phyloP scores from a whole-genome alignment of 2,888 invertebrate species.

The Merodon equestris region DNA sequence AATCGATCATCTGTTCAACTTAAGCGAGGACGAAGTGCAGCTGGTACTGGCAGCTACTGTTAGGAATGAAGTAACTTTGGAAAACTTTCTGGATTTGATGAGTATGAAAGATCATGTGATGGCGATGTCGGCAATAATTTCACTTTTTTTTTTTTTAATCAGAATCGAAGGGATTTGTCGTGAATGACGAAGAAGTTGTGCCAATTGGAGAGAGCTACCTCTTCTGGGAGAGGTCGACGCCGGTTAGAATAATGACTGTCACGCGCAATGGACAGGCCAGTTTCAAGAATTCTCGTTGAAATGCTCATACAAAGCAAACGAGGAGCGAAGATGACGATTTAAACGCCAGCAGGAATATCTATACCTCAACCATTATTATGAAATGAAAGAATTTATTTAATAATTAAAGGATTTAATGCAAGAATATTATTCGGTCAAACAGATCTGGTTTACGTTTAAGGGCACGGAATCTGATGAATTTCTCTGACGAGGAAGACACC shows the following conservation, averaged over 20 bases:
- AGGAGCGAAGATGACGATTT: too few relatives aligned
- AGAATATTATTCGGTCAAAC: too few relatives aligned
- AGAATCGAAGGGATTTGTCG: constrained; percentile 53
- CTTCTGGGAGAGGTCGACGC: constrained; percentile 71
- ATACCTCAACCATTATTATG: too few relatives aligned
- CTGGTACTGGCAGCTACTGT: constrained; percentile 82
- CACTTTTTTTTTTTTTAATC: too few relatives aligned
- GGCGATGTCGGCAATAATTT: too few relatives aligned
- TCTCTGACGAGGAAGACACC: too few relatives aligned
- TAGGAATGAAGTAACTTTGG: constrained; percentile 83
- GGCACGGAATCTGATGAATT: too few relatives aligned
- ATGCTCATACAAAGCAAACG: too few relatives aligned
- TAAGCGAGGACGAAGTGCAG: constrained; percentile 73
- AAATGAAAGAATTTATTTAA: too few relatives aligned
- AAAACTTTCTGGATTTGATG: constrained; percentile 81
- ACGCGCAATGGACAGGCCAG: constrained; percentile 45
- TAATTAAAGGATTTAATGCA: too few relatives aligned
- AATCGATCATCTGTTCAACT: constrained; percentile 78
- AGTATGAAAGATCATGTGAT: constrained; percentile 79
- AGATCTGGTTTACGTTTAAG: too few relatives aligned
- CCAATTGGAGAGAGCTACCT: constrained; percentile 65
- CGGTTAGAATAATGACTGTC: constrained; percentile 70
- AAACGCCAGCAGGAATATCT: too few relatives aligned
- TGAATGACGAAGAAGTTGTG: constrained; percentile 53
- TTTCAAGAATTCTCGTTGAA: neutral